Base-by-base conservation (phyloP, 2,797 vertebrate species). In the Limosa lapponica region DNA sequence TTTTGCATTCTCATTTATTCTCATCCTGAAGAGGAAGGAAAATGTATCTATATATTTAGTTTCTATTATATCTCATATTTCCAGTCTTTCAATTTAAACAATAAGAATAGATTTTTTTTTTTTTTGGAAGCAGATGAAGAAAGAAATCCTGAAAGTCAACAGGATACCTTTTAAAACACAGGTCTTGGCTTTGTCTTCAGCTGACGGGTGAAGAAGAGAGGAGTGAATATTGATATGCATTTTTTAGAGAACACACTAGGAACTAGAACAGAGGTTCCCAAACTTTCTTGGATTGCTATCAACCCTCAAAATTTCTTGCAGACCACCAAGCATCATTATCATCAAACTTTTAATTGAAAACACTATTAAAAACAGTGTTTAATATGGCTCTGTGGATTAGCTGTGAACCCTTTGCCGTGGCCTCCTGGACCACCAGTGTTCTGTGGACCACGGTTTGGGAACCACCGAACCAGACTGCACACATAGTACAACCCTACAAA, bases 341-440 rank as follows among this genome's bases (percentile, higher is more conserved):
- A 96, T 84, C 90, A 93, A 84, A 32, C 36, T 94, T 96, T 87
- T 96, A 97, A 96, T 96, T 96, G 95, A 75, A 97, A 97, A 82
- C 95, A 97, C 90, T 41, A 89, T 96, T 89, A 90, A 90, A 97
- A 94, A 90, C 79, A 95, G 54, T 41, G 27, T 90, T 95, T 94
- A 93, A 90, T 79, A 74, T 3, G 39, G 80, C 92, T 94, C 90
- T 94, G 93, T 0, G 62, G 92, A 69, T 93, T 89, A 94, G 88
- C 80, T 89, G 80, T 5, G 64, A 92, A 72, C 80, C 82, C 86
- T 94, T 90, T 41, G 37, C 69, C 2, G 0, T 82, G 93, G 94
- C 90, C 96, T 97, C 95, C 86, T 75, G 93, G 93, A 96, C 96
- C 96, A 96, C 93, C 95, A 96, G 54, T 32, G 92, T 32, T 97